Evolutionary conservation across 2,888 invertebrate species (phyloP), one percentile per base, ranked within the genome.

Genomic region (Fissipunctia ypsillon): DNA sequence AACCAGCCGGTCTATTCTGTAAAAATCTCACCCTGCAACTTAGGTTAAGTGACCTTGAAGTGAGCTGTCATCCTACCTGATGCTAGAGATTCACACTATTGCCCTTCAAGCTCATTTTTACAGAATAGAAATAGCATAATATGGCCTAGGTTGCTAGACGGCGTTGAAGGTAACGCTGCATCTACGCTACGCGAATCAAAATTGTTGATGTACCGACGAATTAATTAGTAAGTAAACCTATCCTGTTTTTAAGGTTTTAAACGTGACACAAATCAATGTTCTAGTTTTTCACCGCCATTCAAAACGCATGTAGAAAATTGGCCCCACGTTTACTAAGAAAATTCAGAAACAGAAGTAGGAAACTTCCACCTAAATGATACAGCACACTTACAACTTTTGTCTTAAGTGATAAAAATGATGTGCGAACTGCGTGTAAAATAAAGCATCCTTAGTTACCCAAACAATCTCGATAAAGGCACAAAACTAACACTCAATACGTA

Each of bases 401-500:
- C 64, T 63, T 45, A 74, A 73, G 57, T 65, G 68, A 80, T 67
- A 80, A 84, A 67, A 50, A 67, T 19, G 48, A 68, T 68, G 60
- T 63, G 38, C 57, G 48, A 84, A 69, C 43, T 50, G 56, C 67
- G 80, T 74, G 31, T 68, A n/a, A 78, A 69, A 72, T 81, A 74
- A 67, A 79, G 66, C 63, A 73, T 59, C 52, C 60, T 65, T 61
- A 28, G 41, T 22, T 68, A 48, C 66, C 60, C 71, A 61, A 83
- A 86, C 73, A 77, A 81, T 70, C 19, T 48, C 77, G 56, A 80
- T 76, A 74, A 72, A 78, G 56, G 50, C 65, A 78, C 77, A 67
- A 73, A 87, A 84, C 80, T 84, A 86, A 79, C 88, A 84, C 81
- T 86, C 83, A 79, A 80, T 83, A 83, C 80, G 63, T 81, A 84